phyloP scores from a whole-genome alignment of 2,888 invertebrate species.

The Taenaris catops region DNA sequence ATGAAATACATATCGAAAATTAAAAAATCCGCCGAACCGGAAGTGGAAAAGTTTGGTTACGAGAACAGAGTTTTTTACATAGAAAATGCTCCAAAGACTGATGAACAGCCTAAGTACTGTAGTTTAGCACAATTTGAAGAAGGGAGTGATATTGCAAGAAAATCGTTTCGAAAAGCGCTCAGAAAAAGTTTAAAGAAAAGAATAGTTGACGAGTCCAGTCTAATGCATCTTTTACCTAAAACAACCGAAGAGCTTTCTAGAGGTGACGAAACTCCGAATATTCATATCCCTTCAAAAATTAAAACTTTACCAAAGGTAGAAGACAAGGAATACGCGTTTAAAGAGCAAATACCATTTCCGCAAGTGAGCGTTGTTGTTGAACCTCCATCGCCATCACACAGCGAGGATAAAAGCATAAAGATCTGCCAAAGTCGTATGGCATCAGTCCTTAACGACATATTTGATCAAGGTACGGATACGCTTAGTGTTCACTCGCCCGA shows the following conservation, averaged over 20 bases:
- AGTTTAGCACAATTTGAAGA: conserved; percentile 91
- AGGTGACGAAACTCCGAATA: conserved; percentile 34
- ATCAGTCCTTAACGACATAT: conserved; percentile 65
- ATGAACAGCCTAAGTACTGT: conserved; percentile 85
- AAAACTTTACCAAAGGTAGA: conserved; percentile 13
- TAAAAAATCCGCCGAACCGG: conserved; percentile 64
- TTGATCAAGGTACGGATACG: conserved; percentile 63
- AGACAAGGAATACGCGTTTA: conserved; percentile 16
- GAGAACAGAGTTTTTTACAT: conserved; percentile 86
- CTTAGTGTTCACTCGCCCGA: conserved; percentile 65
- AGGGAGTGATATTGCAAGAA: conserved; percentile 89
- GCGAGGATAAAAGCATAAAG: conserved; percentile 75
- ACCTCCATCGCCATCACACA: conserved; percentile 86
- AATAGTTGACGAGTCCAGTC: conserved; percentile 42
- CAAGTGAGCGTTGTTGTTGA: conserved; percentile 87
- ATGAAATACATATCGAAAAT: conserved; percentile 74
- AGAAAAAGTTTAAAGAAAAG: conserved; percentile 68
- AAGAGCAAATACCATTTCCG: conserved; percentile 60
- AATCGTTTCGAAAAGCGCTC: conserved; percentile 83
- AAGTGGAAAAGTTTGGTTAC: conserved; percentile 83
- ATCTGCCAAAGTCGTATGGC: conserved; percentile 64
- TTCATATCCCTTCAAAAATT: conserved; percentile 23
- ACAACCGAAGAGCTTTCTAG: conserved; percentile 45
- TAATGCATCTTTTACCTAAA: conserved; percentile 54
- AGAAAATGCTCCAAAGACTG: conserved; percentile 65